Conservation (phyloP, 1,140 invertebrate genomes). For the Mactra quadrangularis region DNA sequence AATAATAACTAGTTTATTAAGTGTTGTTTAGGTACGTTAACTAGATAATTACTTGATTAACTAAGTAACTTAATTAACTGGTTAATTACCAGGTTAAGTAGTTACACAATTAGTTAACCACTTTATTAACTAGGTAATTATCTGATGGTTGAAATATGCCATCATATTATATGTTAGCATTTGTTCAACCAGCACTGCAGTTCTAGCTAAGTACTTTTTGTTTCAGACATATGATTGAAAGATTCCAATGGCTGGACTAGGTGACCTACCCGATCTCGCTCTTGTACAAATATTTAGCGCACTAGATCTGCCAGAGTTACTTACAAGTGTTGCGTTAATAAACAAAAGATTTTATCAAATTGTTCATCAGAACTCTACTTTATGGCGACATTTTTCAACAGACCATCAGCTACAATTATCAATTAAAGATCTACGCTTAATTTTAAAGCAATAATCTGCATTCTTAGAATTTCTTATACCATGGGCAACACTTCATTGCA, state of each 20-base stretch:
- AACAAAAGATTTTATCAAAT: constrained; percentile 39
- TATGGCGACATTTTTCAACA: constrained; percentile 35
- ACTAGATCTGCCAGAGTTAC: constrained; percentile 10
- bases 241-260: too few species aligned
- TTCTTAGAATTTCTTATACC: constrained; percentile 41
- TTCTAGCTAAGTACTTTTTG: not conserved
- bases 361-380: constrained; percentile 14
- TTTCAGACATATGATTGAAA: constrained; percentile 12
- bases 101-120: not conserved
- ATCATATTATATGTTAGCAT: too few species aligned
- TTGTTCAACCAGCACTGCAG: not conserved
- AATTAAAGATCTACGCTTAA: constrained; percentile 1
- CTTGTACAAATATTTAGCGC: constrained; percentile 23
- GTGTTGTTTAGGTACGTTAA: too few species aligned
- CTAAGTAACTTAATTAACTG: not conserved
- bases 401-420: constrained; percentile 8
- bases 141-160: not conserved
- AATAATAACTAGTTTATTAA: too few species aligned
- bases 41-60: not conserved
- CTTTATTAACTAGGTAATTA: not conserved
- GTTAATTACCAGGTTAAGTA: not conserved
- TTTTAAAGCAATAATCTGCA: constrained; percentile 27
- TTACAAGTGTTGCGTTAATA: constrained; percentile 5
- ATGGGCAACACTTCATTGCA: constrained; percentile 4
- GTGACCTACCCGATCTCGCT: constrained; percentile 18